Conservation (phyloP, 2,888 invertebrate species). For the Galerucella nymphaeae region DNA sequence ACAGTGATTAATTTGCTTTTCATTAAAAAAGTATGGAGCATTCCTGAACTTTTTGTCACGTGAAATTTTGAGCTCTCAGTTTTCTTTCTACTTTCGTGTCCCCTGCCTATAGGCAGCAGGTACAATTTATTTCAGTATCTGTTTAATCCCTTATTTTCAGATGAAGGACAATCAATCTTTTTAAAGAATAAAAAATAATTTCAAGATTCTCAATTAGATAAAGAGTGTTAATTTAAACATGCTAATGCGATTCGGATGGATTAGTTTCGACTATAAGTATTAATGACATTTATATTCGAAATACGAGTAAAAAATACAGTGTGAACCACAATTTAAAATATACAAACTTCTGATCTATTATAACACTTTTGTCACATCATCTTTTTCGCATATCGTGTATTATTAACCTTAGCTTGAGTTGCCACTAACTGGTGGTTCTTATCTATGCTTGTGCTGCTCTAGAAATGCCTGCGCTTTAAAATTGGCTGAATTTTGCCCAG, state of each 20-base stretch:
- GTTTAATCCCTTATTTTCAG: slow-evolving; percentile 25
- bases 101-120: slow-evolving; percentile 11
- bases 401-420: too few relatives aligned
- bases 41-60: too few relatives aligned
- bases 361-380: too few relatives aligned
- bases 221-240: slow-evolving; percentile 24
- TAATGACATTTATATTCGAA: not conserved
- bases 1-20: too few relatives aligned
- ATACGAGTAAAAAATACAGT: not conserved
- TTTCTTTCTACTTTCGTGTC: not conserved
- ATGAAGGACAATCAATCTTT: slow-evolving; percentile 32
- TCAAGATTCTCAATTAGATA: slow-evolving; percentile 3
- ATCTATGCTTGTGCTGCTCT: too few relatives aligned
- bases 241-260: not conserved
- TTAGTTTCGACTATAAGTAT: not conserved
- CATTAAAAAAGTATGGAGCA: too few relatives aligned
- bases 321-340: too few relatives aligned
- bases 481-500: too few relatives aligned
- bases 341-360: not conserved
- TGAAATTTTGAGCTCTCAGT: not conserved
- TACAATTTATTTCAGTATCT: slow-evolving; percentile 24
- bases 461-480: too few relatives aligned
- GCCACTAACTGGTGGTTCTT: too few relatives aligned
- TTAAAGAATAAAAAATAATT: slow-evolving; percentile 14
- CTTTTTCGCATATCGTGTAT: too few relatives aligned